A percentile compares a stretch with the other conserved stretches of the same genome.
phyloP scores from a whole-genome alignment of 1,140 invertebrate species.

The Pinna nobilis region DNA sequence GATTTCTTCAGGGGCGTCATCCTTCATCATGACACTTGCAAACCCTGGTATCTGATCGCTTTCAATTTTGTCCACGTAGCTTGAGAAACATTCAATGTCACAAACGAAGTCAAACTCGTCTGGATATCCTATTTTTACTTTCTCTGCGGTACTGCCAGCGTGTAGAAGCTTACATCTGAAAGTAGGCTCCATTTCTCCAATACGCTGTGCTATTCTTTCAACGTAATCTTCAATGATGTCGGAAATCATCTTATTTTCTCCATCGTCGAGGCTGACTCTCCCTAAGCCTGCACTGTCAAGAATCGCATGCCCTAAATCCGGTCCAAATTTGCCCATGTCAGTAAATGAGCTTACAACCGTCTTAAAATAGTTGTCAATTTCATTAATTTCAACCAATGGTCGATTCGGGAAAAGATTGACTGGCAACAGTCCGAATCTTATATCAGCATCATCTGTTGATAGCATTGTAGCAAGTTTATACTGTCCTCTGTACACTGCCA shows the following conservation, averaged over 20 bases:
- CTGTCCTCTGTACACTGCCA: slow-evolving; percentile 18
- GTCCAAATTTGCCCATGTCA: neutral
- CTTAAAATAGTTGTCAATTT: slow-evolving; percentile 7
- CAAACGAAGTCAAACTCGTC: slow-evolving; percentile 30
- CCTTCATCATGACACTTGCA: slow-evolving; percentile 7
- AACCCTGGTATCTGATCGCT: neutral
- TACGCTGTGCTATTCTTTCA: neutral
- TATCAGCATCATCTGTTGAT: neutral
- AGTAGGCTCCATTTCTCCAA: slow-evolving; percentile 16
- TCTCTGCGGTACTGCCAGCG: slow-evolving; percentile 21
- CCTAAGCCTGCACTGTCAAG: slow-evolving; percentile 16
- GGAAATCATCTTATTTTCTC: slow-evolving; percentile 5
- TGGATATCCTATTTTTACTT: slow-evolving; percentile 26
- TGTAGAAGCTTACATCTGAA: slow-evolving; percentile 9
- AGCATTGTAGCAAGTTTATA: neutral
- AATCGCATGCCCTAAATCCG: neutral
- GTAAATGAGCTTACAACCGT: neutral
- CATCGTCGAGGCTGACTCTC: neutral
- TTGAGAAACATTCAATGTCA: neutral
- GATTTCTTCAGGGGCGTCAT: neutral
- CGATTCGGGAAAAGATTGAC: slow-evolving; percentile 9
- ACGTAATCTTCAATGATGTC: neutral
- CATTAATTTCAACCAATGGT: neutral
- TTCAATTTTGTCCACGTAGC: slow-evolving; percentile 7
- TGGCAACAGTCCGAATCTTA: slow-evolving; percentile 17